Base-by-base conservation (phyloP, 2,888 invertebrate species). In the Meganola albula region DNA sequence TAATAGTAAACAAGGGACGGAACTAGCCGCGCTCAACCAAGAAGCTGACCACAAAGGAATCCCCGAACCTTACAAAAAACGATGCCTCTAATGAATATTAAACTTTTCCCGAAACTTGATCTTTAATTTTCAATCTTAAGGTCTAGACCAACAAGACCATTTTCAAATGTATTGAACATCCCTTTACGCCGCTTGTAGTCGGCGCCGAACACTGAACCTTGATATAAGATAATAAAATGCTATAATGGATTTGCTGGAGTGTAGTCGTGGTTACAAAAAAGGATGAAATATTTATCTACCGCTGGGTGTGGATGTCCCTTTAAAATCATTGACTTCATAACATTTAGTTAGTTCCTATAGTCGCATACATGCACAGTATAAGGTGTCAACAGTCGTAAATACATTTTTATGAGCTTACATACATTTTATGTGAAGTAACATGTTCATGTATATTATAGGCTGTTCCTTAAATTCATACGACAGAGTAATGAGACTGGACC, bases 221-320 rank as follows among this genome's bases (percentile, higher is more conserved):
- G 70, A 78, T 74, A 67, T 63, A 59, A 74, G 74, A 76, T 78
- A 75, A 78, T 79, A 79, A 78, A 79, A 75, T 63, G 63, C 64
- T 74, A 71, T 78, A 80, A 79, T 78, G 74, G 71, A 74, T 77
- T 74, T 64, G 63, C 63, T 69, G 69, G 67, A 61, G 61, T 72
- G 59, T 54, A 59, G 58, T 56, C 69, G 70, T 62, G 73, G 70
- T 66, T 60, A 61, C 49, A 57, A 54, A 60, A 70, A 65, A 72
- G 71, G 74, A 67, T 44, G 48, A 54, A 66, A 67, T 57, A 62
- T 61, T 60, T 61, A 62, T 57, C 56, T 54, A 53, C 52, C 48
- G 55, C 53, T 56, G 51, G 43, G 40, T 59, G 52, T 68, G 63
- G 71, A 66, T 36, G 32, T 28, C 25, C 29, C 14, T 34, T 40